A percentile compares a stretch with the other conserved stretches of the same genome.
Conservation (phyloP, 2,113 vertebrate species). For the Neotragus moschatus region DNA sequence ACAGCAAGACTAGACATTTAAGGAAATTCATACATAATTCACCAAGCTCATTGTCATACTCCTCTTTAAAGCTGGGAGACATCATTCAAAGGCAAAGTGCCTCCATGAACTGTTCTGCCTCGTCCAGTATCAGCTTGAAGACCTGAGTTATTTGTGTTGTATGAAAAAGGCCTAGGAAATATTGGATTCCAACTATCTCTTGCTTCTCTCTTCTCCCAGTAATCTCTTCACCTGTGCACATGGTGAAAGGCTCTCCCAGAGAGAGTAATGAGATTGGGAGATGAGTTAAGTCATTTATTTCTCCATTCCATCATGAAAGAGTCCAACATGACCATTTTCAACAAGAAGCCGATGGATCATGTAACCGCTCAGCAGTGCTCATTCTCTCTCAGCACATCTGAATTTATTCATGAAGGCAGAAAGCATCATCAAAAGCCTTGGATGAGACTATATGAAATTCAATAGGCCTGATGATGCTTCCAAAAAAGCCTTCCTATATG, state of each 20-base stretch:
- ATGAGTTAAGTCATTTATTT: conserved; percentile 50
- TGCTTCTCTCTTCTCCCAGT: background rate
- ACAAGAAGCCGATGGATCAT: background rate
- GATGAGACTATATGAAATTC: background rate
- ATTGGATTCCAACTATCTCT: background rate
- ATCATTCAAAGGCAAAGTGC: background rate
- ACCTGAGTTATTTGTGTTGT: background rate
- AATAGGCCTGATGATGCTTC: background rate
- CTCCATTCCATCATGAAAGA: conserved; percentile 33
- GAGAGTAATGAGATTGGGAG: background rate
- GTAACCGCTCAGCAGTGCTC: background rate
- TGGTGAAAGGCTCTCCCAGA: background rate
- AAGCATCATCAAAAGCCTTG: background rate
- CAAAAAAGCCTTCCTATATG: background rate
- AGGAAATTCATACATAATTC: background rate
- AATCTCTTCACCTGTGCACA: background rate
- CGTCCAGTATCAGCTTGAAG: background rate
- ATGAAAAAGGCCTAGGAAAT: background rate
- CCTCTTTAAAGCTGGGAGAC: background rate
- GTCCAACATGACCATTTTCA: conserved; percentile 35
- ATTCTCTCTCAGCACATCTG: background rate
- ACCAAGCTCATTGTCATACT: background rate
- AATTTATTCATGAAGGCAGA: conserved; percentile 48
- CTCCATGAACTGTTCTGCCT: background rate
- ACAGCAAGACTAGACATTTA: background rate